Conservation (phyloP, 2,113 vertebrate genomes). For the Motacilla alba region DNA sequence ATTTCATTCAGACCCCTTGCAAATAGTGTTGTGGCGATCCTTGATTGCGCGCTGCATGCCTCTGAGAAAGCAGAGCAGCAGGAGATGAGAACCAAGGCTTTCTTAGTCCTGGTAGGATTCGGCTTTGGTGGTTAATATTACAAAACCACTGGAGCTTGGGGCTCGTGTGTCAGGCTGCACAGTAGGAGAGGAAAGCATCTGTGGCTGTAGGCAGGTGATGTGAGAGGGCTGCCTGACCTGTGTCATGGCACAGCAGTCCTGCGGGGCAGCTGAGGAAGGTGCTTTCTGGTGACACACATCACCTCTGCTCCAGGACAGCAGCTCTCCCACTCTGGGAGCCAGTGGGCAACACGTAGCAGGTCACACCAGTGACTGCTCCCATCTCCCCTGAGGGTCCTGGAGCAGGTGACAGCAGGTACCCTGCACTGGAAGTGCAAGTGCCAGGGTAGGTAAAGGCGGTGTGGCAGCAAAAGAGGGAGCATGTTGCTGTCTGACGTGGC, state of each 20-base stretch:
- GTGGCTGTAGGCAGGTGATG: neutral
- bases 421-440: neutral
- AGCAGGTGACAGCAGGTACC: accelerated
- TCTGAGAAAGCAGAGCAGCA: neutral
- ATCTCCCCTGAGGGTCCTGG: neutral
- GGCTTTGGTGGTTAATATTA: neutral
- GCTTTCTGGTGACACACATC: neutral
- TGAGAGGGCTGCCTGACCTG: neutral
- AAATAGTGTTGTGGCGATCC: neutral
- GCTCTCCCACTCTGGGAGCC: neutral
- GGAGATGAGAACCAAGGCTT: neutral
- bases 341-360: accelerated
- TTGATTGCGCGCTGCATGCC: neutral
- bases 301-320: neutral
- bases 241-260: neutral
- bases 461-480: neutral
- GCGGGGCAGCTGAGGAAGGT: neutral
- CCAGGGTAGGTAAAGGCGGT: neutral
- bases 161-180: neutral
- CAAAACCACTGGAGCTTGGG: constrained; percentile 2
- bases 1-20: neutral
- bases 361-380: accelerated
- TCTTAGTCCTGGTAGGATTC: neutral
- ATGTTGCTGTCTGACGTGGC: accelerated
- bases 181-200: neutral